A percentile compares a stretch with the other conserved stretches of the same genome.
Conservation (phyloP, 2,888 invertebrate species). For the Polymixis lichenea region DNA sequence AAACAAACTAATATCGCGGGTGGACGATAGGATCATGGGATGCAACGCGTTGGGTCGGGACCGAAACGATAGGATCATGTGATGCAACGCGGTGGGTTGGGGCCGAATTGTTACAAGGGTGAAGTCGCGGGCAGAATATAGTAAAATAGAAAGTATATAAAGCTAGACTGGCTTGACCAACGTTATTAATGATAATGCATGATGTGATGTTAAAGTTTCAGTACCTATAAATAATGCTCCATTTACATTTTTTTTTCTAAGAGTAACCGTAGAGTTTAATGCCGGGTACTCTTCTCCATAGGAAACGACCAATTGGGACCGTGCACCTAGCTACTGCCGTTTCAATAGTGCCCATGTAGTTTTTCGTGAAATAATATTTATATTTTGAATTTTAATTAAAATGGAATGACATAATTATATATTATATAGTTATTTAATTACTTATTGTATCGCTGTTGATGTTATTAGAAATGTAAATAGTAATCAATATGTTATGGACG, state of each 20-base stretch:
- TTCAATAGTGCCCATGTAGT: background rate
- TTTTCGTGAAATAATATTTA: background rate
- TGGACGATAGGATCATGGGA: too few species aligned
- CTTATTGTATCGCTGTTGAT: background rate
- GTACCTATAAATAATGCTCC: background rate
- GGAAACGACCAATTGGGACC: background rate
- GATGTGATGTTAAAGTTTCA: background rate
- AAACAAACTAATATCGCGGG: too few species aligned
- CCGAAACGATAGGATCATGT: too few species aligned
- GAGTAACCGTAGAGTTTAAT: background rate
- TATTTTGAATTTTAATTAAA: background rate
- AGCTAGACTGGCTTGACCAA: background rate
- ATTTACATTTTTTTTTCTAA: background rate
- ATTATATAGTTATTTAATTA: background rate
- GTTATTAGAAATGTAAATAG: background rate
- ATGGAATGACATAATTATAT: background rate
- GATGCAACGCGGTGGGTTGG: too few species aligned
- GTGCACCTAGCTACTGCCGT: background rate
- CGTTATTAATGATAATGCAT: background rate
- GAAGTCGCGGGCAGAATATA: too few species aligned
- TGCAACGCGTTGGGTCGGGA: too few species aligned
- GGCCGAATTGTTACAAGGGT: too few species aligned
- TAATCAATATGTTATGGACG: background rate
- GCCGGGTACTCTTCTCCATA: background rate
- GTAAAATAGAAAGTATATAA: too few species aligned